Conservation (phyloP, 2,797 vertebrate species). For the Allobates femoralis region DNA sequence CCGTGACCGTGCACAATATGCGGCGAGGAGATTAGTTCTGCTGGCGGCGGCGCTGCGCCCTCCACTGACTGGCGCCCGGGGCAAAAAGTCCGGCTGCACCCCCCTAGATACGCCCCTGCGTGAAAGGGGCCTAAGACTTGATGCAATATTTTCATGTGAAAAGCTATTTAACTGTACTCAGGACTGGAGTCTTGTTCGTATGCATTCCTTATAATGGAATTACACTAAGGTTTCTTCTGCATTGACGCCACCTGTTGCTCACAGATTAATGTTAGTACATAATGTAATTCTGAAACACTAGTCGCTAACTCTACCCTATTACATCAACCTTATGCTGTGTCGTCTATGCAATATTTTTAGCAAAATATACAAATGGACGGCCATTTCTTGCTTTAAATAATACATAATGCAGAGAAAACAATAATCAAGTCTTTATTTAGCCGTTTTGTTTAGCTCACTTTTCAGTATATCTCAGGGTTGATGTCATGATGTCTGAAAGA, state of each 20-base stretch:
- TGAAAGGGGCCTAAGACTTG: background rate
- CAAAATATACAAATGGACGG: background rate
- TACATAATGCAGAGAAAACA: background rate
- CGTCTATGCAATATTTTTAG: background rate
- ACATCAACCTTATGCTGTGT: background rate
- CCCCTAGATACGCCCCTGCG: no score
- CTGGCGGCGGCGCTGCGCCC: no score
- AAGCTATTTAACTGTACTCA: background rate
- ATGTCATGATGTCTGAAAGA: constrained; percentile 55
- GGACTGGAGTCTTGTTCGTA: background rate
- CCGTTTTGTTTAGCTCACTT: background rate
- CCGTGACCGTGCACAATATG: no score
- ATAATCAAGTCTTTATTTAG: constrained; percentile 16
- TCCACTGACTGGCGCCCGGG: no score
- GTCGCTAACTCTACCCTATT: background rate
- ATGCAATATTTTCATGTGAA: background rate
- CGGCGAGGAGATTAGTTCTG: no score
- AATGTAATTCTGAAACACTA: background rate
- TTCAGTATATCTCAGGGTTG: constrained; percentile 17
- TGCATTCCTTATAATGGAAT: background rate
- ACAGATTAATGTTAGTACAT: background rate
- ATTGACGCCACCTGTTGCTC: background rate
- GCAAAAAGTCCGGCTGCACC: no score
- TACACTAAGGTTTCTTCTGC: background rate
- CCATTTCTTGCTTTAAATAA: background rate